A percentile compares a stretch with the other conserved stretches of the same genome.
Conservation (phyloP, 2,888 invertebrate genomes). For the Netelia melanura region DNA sequence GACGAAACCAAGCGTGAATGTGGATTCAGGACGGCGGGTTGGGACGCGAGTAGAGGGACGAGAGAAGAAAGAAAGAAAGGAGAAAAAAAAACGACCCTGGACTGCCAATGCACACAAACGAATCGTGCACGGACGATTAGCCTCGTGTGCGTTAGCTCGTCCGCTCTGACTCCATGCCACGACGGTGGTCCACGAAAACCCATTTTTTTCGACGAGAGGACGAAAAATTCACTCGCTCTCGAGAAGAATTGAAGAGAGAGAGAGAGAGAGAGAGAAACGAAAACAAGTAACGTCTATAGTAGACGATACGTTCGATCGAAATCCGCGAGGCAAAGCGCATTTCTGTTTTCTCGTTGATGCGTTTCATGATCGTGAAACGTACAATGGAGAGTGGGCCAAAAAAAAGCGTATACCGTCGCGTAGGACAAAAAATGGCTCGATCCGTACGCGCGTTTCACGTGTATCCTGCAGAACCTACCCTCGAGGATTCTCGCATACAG, state of each 20-base stretch:
- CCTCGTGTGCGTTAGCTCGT: conserved; percentile 49
- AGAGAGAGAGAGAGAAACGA: not conserved
- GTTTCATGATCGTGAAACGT: conserved; percentile 32
- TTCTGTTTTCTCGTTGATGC: conserved; percentile 27
- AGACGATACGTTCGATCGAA: conserved; percentile 28
- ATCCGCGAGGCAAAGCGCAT: conserved; percentile 21
- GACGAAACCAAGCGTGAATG: conserved; percentile 56
- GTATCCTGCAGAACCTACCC: not conserved
- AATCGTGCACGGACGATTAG: conserved; percentile 68
- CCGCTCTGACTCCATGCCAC: conserved; percentile 19
- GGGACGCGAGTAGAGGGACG: conserved; percentile 18
- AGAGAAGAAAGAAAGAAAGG: not conserved
- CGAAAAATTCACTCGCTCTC: conserved; percentile 37
- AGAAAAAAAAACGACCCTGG: conserved; percentile 44
- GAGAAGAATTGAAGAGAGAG: conserved; percentile 15
- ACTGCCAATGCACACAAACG: conserved; percentile 61
- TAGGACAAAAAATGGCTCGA: conserved; percentile 50
- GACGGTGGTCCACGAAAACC: conserved; percentile 51
- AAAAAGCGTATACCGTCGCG: conserved; percentile 14
- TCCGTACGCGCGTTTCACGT: conserved; percentile 1
- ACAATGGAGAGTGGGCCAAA: conserved; percentile 10
- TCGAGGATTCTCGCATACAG: conserved; percentile 7
- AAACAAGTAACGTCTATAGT: conserved; percentile 7
- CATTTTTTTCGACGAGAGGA: conserved; percentile 1
- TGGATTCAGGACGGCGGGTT: conserved; percentile 59